Conservation (phyloP, 1,140 invertebrate genomes). For the Lamellibrachia luymesi region DNA sequence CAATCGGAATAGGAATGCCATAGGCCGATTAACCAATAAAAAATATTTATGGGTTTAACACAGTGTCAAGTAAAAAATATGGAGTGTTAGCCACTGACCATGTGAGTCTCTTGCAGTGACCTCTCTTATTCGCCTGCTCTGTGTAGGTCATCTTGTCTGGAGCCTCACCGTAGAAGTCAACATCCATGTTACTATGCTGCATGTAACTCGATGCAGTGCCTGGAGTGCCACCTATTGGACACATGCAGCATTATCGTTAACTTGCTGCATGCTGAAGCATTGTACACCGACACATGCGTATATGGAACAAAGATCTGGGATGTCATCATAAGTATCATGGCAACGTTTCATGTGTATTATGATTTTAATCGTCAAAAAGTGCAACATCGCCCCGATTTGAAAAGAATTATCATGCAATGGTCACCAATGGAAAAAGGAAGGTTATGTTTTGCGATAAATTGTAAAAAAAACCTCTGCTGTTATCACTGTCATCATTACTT, state of each 20-base stretch:
- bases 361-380: no score
- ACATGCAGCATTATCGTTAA: background rate
- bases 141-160: slow-evolving; percentile 73
- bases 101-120: slow-evolving; percentile 70
- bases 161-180: slow-evolving; percentile 59
- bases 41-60: background rate
- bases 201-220: slow-evolving; percentile 49
- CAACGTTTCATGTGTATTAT: no score
- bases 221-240: slow-evolving; percentile 46
- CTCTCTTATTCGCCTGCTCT: slow-evolving; percentile 76
- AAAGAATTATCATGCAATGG: no score
- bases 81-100: slow-evolving; percentile 58
- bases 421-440: no score
- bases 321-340: no score
- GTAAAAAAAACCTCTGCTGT: no score
- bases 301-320: no score
- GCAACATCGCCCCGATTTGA: no score
- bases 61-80: background rate
- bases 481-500: no score
- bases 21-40: background rate
- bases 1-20: no score
- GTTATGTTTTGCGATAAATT: no score
- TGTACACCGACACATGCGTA: no score
- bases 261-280: background rate
- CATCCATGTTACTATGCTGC: slow-evolving; percentile 53